Evolutionary conservation across 2,113 vertebrate species (phyloP), one percentile per base, ranked within the genome.

Genomic region (Myrmecophaga tridactyla): DNA sequence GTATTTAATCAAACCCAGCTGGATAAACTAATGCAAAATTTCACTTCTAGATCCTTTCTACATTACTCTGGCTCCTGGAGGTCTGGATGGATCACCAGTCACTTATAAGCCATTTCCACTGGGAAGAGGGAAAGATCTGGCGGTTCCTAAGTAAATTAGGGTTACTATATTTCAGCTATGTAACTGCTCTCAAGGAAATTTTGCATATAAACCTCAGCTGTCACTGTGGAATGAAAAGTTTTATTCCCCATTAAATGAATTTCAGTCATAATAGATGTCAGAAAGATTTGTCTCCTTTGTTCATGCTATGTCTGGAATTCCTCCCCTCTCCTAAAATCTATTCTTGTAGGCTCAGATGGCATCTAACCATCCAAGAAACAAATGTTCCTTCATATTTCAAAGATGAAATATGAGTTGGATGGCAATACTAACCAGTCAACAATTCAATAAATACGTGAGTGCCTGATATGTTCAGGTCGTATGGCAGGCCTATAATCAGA

Each of bases 391-490:
- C 70, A 39, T 34, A 2, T 69, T 25, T 20, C n/a, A 17, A 46
- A 46, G 20, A 13, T 41, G 12, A 69, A 87, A 82, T 53, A 48
- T 27, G 8, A 60, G 43, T 46, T 76, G 14, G 53, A 48, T 78
- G 41, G 88, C 9, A 91, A 36, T n/a, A 72, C 31, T 85, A 86
- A 92, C 14, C 18, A 58, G 34, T 77, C 56, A 67, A 31, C 39
- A 93, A 87, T 69, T 96, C 48, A 78, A 11, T 88, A 77, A 70
- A 27, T 86, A 94, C 56, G 41, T 80, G 88, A 89, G 31, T 87
- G 13, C 56, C 41, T 65, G 67, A 18, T 80, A 48, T 17, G 10
- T 87, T 10, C 56, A 84, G 56, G 27, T 73, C 67, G 48, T 67
- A 27, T 25, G 39, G 23, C 25, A 87, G 70, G 51, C 23, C 23